A percentile compares a stretch with the other conserved stretches of the same genome.
Evolutionary conservation across 2,113 vertebrate species (phyloP).

Genomic region (Hyaena hyaena): DNA sequence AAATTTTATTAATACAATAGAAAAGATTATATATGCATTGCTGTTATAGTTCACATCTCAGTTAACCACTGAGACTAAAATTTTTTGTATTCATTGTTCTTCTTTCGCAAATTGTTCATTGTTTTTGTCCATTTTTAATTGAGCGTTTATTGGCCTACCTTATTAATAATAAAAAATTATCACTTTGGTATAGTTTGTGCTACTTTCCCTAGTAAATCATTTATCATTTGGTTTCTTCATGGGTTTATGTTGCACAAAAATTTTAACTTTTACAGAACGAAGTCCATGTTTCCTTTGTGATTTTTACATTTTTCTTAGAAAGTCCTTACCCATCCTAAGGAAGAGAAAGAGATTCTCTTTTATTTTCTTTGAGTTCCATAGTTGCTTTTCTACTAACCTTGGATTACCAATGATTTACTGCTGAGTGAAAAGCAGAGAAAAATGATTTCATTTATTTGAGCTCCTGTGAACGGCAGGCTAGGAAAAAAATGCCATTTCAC

Average conservation of each 20-base stretch:
- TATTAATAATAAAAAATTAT: constrained; percentile 32
- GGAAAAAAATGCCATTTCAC: constrained; percentile 64
- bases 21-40: neutral
- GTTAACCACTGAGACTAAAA: constrained; percentile 34
- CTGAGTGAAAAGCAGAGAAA: constrained; percentile 77
- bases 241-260: neutral
- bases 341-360: neutral
- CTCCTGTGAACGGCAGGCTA: constrained; percentile 66
- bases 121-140: constrained; percentile 21
- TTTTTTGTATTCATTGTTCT: constrained; percentile 22
- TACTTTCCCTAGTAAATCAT: neutral
- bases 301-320: constrained; percentile 70
- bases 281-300: constrained; percentile 12
- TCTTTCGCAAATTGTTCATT: neutral
- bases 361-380: constrained; percentile 66
- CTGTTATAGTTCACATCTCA: constrained; percentile 30
- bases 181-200: neutral
- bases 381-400: constrained; percentile 63
- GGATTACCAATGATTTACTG: constrained; percentile 75
- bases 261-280: neutral
- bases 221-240: neutral
- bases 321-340: constrained; percentile 13
- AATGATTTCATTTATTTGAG: constrained; percentile 81
- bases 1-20: neutral
- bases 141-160: neutral